These are phyloP conservation scores for Zaprionus lachaisei DNA, from an alignment of 1,140 invertebrate genomes.

Conservation along the genomic window DNA sequence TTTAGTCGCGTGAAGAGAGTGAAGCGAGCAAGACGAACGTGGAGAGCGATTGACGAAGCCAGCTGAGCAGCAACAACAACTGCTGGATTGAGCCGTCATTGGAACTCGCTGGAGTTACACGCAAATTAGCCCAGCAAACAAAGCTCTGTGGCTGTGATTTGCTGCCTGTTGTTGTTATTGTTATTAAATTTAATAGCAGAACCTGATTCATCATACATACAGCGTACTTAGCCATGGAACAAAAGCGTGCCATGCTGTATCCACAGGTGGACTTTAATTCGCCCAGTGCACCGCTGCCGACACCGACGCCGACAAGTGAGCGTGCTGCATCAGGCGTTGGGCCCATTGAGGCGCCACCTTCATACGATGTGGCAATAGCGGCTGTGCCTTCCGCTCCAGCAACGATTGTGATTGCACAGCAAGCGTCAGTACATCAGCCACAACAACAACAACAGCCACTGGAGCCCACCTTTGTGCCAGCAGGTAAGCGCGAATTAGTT, in stretches of 20 bases:
- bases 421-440: conserved; percentile 33
- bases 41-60: neutral
- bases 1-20: conserved; percentile 59
- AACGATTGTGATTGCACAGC: conserved; percentile 43
- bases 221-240: conserved; percentile 69
- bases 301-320: conserved; percentile 32
- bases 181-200: neutral
- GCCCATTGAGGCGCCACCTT: conserved; percentile 70
- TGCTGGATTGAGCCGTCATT: conserved; percentile 25
- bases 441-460: conserved; percentile 25
- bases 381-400: conserved; percentile 44
- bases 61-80: neutral
- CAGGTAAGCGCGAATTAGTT: conserved; percentile 33
- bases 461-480: conserved; percentile 58
- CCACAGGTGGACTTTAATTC: conserved; percentile 66
- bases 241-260: conserved; percentile 81
- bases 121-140: conserved; percentile 63
- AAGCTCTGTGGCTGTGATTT: conserved; percentile 31
- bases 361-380: conserved; percentile 75
- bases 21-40: conserved; percentile 33
- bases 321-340: conserved; percentile 32
- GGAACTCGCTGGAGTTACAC: conserved; percentile 6
- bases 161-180: neutral
- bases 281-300: conserved; percentile 58
- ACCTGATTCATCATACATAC: conserved; percentile 52